phyloP scores from a whole-genome alignment of 2,888 invertebrate species.

The Hemithea aestivaria region DNA sequence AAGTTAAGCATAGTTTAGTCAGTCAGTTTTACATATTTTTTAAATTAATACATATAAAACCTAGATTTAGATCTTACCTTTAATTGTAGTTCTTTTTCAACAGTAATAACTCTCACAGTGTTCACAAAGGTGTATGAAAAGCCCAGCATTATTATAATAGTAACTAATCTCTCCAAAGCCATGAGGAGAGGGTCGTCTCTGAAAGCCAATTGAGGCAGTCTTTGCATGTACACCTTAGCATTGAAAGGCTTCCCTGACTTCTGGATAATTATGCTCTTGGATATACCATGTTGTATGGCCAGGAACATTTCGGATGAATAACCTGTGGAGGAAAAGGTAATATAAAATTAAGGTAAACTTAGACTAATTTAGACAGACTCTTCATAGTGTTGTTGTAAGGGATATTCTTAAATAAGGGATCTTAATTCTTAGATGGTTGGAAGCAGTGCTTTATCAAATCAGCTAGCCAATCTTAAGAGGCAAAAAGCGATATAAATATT shows the following conservation, averaged over 20 bases:
- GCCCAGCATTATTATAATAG: conserved; percentile 88
- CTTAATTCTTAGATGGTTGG: no score
- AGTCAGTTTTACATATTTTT: no score
- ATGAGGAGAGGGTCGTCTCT: conserved; percentile 83
- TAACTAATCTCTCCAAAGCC: conserved; percentile 84
- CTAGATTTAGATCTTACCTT: conserved; percentile 82
- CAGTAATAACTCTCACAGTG: conserved; percentile 86
- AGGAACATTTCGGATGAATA: conserved; percentile 68
- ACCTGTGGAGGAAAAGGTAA: no score
- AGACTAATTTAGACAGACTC: no score
- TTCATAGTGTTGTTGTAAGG: no score
- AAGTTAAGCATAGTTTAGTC: no score
- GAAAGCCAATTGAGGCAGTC: conserved; percentile 87
- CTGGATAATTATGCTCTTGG: conserved; percentile 60
- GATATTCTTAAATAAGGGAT: no score
- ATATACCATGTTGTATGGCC: conserved; percentile 64
- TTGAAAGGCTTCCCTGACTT: conserved; percentile 53
- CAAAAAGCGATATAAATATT: no score
- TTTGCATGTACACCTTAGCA: conserved; percentile 74
- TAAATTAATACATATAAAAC: no score
- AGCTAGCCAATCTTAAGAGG: no score
- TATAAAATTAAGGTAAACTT: no score
- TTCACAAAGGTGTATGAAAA: conserved; percentile 90
- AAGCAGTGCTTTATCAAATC: no score
- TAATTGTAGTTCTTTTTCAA: conserved; percentile 87